Evolutionary conservation across 2,888 invertebrate genomes (phyloP).

Genomic region (Arge pagana): DNA sequence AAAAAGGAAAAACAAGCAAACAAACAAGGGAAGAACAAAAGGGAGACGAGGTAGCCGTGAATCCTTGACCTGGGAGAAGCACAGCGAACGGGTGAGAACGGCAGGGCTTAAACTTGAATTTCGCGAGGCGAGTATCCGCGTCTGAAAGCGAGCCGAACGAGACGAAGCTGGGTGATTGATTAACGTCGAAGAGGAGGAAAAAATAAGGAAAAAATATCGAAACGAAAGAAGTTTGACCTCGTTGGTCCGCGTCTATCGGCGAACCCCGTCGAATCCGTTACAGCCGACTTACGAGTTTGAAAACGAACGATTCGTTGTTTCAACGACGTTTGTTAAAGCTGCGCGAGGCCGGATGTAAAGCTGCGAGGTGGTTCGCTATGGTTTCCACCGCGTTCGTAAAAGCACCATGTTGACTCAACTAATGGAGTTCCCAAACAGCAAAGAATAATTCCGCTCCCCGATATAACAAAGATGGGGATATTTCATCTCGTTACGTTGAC

Average conservation of each 20-base stretch:
- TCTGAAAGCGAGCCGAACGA: too few species aligned
- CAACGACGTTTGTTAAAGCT: slow-evolving; percentile 10
- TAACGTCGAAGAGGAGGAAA: slow-evolving; percentile 4
- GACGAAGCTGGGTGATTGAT: too few species aligned
- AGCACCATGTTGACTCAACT: slow-evolving; percentile 19
- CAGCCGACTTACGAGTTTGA: slow-evolving; percentile 10
- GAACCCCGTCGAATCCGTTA: slow-evolving; percentile 6
- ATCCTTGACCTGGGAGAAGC: too few species aligned
- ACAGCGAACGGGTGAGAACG: too few species aligned
- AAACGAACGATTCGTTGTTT: slow-evolving; percentile 14
- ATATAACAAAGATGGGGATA: slow-evolving; percentile 18
- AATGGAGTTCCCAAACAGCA: slow-evolving; percentile 20
- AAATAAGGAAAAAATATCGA: background rate
- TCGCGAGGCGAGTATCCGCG: too few species aligned
- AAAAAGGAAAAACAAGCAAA: too few species aligned
- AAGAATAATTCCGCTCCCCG: slow-evolving; percentile 17
- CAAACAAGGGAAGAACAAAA: too few species aligned
- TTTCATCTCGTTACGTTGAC: slow-evolving; percentile 13
- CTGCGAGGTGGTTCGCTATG: background rate
- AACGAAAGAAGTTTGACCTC: too few species aligned
- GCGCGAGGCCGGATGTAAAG: background rate
- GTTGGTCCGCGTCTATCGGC: too few species aligned
- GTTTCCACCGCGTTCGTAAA: slow-evolving; percentile 2
- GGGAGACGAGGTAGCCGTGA: background rate
- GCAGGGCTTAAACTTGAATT: too few species aligned